phyloP scores from a whole-genome alignment of 2,888 invertebrate genomes.

The Mythimna lalbum region DNA sequence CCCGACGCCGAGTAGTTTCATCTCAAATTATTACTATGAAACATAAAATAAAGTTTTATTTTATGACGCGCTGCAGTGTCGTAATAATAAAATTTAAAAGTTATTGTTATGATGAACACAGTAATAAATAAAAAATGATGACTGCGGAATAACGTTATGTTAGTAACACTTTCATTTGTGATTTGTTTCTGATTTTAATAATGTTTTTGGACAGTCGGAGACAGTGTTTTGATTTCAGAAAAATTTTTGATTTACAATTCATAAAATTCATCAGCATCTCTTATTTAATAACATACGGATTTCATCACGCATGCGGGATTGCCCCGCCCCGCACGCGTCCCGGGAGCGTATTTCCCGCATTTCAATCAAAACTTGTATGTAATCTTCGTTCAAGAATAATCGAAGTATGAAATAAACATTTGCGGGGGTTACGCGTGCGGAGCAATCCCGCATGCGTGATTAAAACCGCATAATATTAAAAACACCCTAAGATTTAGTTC shows the following conservation, averaged over 20 bases:
- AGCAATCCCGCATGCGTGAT: no score
- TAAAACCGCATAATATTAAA: no score
- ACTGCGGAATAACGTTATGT: not conserved
- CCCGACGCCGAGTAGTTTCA: conserved; percentile 44
- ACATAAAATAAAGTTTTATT: conserved; percentile 54
- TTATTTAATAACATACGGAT: no score
- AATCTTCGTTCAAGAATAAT: no score
- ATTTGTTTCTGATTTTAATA: not conserved
- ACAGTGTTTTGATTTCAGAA: not conserved
- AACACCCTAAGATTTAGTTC: no score
- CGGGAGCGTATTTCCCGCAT: no score
- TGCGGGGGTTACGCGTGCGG: no score
- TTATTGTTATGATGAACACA: conserved; percentile 31
- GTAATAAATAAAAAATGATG: conserved; percentile 27
- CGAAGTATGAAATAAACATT: no score
- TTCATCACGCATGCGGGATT: no score
- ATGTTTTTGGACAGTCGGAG: not conserved
- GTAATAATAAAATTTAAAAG: conserved; percentile 45
- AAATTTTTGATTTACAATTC: not conserved
- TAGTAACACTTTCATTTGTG: not conserved
- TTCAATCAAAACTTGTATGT: no score
- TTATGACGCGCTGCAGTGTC: conserved; percentile 36
- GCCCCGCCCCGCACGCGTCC: not conserved
- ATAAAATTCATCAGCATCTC: no score
- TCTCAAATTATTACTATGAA: conserved; percentile 53